Conservation (phyloP, 64 coral and sea anemone genomes). For the Orbicella faveolata region DNA sequence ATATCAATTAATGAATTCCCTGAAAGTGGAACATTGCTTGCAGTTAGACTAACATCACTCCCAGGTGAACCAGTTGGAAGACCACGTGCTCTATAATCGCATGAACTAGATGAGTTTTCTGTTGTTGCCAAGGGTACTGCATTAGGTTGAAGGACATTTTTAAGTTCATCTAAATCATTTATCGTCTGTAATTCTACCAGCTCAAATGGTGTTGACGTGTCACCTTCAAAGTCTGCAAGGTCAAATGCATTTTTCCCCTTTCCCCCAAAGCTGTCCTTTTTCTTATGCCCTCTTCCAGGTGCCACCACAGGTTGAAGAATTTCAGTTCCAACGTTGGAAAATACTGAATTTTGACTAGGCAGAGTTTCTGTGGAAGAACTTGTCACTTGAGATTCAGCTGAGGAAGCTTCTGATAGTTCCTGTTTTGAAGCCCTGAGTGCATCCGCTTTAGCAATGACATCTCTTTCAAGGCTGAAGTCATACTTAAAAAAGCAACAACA, state of each 20-base stretch:
- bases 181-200: conserved; percentile 92
- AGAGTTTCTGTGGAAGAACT: not conserved
- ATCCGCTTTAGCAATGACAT: conserved; percentile 71
- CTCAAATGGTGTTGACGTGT: conserved; percentile 81
- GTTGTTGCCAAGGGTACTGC: not conserved
- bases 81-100: not conserved
- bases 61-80: not conserved
- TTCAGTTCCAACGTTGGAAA: conserved; percentile 81
- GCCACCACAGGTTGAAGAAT: conserved; percentile 82
- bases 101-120: conserved; percentile 16
- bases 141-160: conserved; percentile 73
- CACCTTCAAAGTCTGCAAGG: conserved; percentile 90
- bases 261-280: conserved; percentile 75
- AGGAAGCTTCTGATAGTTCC: conserved; percentile 18
- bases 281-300: conserved; percentile 56
- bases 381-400: conserved; percentile 15
- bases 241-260: conserved; percentile 75
- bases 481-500: conserved; percentile 51
- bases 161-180: conserved; percentile 92
- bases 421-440: conserved; percentile 57
- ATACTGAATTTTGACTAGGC: conserved; percentile 54
- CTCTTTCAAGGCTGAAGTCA: conserved; percentile 76
- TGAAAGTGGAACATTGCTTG: not conserved
- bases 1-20: conserved; percentile 20
- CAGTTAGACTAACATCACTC: not conserved